Evolutionary conservation across 2,797 vertebrate species (phyloP).

Genomic region (Simalia tracyae): DNA sequence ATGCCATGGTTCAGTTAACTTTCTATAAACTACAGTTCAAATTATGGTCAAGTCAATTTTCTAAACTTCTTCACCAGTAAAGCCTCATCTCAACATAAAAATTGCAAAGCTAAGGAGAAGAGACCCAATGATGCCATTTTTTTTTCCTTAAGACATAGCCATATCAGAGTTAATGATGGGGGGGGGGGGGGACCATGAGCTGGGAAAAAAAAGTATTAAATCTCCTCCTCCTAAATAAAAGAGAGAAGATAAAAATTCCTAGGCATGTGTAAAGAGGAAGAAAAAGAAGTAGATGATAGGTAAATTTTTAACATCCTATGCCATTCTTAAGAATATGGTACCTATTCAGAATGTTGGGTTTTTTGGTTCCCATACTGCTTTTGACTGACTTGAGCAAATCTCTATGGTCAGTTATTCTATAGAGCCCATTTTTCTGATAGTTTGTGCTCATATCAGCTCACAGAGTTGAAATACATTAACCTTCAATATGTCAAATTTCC

Average conservation of each 20-base stretch:
- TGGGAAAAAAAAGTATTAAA: neutral
- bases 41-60: neutral
- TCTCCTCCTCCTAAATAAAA: neutral
- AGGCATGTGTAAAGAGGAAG: neutral
- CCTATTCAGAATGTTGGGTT: neutral
- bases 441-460: neutral
- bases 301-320: neutral
- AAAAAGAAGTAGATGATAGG: neutral
- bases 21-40: neutral
- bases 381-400: neutral
- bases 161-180: neutral
- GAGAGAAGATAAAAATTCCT: neutral
- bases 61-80: neutral
- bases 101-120: neutral
- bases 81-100: neutral
- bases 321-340: neutral
- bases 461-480: neutral
- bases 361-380: neutral
- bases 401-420: neutral
- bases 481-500: neutral
- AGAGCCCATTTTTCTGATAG: neutral
- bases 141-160: neutral
- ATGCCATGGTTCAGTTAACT: neutral
- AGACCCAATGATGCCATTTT: neutral
- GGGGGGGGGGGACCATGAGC: neutral